These are phyloP conservation scores for Strigamia maritima DNA, from an alignment of 2,888 invertebrate species.

Conservation along the genomic window DNA sequence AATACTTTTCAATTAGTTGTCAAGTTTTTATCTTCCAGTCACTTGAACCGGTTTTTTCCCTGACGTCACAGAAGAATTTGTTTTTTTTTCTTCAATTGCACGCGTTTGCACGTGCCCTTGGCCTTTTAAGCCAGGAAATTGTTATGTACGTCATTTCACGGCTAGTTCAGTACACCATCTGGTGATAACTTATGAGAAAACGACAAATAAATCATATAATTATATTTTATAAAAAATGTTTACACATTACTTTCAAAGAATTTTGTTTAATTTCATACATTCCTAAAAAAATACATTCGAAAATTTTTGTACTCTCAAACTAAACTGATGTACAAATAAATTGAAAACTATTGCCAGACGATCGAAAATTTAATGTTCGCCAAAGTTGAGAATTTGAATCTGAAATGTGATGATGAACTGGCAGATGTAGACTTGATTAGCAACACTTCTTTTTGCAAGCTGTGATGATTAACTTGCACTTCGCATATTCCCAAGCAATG, in stretches of 20 bases:
- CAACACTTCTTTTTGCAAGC: slow-evolving; percentile 18
- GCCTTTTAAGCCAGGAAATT: not conserved
- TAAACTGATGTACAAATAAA: no score
- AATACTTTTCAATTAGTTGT: not conserved
- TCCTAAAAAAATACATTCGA: no score
- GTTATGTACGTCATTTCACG: not conserved
- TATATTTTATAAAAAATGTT: no score
- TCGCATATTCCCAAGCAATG: not conserved
- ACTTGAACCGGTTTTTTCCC: not conserved
- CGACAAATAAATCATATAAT: not conserved
- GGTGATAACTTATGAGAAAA: not conserved
- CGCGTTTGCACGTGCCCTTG: slow-evolving; percentile 10
- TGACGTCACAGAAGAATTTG: not conserved
- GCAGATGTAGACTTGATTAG: not conserved
- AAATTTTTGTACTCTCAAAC: no score
- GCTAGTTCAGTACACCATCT: not conserved
- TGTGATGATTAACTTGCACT: slow-evolving; percentile 16
- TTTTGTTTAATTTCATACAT: no score
- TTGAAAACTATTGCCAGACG: no score
- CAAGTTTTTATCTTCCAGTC: not conserved
- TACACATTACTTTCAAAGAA: no score
- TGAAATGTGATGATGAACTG: not conserved
- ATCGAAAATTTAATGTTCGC: no score
- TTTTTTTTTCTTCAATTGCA: not conserved
- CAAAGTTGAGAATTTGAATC: not conserved